Base-by-base conservation (phyloP, 2,888 invertebrate genomes). In the Lasioglossum marginatum region DNA sequence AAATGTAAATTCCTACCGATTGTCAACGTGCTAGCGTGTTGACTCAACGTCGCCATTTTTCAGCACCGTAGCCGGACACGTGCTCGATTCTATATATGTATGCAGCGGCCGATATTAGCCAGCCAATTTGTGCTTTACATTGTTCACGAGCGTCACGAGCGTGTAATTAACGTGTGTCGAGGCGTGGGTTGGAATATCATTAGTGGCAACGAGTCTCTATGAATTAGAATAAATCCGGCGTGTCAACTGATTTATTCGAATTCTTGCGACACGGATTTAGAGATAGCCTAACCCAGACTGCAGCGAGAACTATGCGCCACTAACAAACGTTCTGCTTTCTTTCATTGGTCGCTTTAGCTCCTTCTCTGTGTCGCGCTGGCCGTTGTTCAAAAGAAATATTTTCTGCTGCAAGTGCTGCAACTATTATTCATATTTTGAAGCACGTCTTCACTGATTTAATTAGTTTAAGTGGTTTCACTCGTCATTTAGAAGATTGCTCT, bases 161-260 rank as follows among this genome's bases (percentile, higher is more conserved):
- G 57, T 78, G 81, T 82, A 89, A 90, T 89, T 89, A 88, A 83
- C 79, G 75, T 78, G 71, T 60, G 76, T 19, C 81, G 74, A 73
- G 83, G 82, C 79, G 80, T 87, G 77, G 87, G 76, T 76, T 60
- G 63, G 85, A 87, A 89, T 89, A 87, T 85, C 87, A 87, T 90
- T 90, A 90, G 84, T 71, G 70, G 73, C 52, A 63, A 70, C 76
- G 81, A 72, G 76, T 85, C 80, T 72, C 75, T 87, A 81, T 79
- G 83, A 82, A 85, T 90, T 87, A 81, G 86, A 87, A 83, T 87
- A 82, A 90, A 88, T 91, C 81, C 78, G 37, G 43, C 82, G 82
- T 87, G 77, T 81, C 48, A 81, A 23, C 45, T 27, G 40, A 86
- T 86, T 86, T 85, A 86, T 86, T 86, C 63, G 81, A 86, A 85